A percentile compares a stretch with the other conserved stretches of the same genome.
Evolutionary conservation across 2,888 invertebrate genomes (phyloP).

Genomic region (Ganaspis brasiliensis): DNA sequence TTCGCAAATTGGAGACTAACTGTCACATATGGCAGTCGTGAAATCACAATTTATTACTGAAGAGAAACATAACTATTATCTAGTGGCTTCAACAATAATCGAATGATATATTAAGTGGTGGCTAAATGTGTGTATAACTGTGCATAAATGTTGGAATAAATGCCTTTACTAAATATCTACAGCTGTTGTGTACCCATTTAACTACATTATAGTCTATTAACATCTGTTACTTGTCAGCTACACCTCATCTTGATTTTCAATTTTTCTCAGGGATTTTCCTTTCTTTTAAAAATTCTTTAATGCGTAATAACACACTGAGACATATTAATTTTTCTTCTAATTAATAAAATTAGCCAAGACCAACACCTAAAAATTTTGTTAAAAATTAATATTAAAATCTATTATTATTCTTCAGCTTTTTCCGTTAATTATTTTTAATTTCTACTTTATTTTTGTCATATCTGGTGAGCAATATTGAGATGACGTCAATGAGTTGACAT

Average conservation of each 20-base stretch:
- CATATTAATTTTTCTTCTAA: no score
- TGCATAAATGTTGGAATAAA: conserved; percentile 9
- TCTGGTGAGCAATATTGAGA: no score
- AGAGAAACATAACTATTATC: conserved; percentile 16
- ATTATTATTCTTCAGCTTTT: no score
- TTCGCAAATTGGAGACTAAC: background rate
- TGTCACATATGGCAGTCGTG: background rate
- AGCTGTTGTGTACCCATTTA: background rate
- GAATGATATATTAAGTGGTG: conserved; percentile 29
- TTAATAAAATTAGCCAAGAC: no score
- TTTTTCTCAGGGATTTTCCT: background rate
- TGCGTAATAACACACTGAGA: no score
- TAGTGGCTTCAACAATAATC: conserved; percentile 13
- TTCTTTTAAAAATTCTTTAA: background rate
- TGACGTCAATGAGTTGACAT: no score
- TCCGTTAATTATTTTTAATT: no score
- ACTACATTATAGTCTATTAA: background rate
- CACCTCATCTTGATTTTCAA: no score
- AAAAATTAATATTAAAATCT: no score
- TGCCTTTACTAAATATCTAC: conserved; percentile 18
- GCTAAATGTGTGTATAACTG: background rate
- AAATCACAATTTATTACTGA: conserved; percentile 8
- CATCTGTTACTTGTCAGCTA: background rate
- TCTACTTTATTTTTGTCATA: no score
- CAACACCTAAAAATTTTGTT: no score